Base-by-base conservation (phyloP, 2,888 invertebrate genomes). In the Ennomos fuscantarius region DNA sequence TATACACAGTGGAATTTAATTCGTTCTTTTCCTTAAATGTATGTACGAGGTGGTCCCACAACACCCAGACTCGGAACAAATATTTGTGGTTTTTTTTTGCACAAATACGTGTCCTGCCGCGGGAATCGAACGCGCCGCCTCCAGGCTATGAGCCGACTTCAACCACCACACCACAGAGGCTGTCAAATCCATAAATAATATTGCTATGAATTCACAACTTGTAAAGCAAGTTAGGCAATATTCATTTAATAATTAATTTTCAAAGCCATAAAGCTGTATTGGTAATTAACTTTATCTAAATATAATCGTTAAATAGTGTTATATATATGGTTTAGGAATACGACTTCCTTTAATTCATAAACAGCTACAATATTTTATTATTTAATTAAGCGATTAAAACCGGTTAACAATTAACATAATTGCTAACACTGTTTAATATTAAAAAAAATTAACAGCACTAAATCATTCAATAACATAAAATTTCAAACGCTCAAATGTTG, bases 381-480 rank as follows among this genome's bases (percentile, higher is more conserved):
- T 60, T 60, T 61, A 66, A 70, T 69, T 63, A 62, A 65, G 62
- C 58, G 49, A 66, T 66, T 55, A 63, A 24, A 55, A 65, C 66
- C 60, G 58, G 64, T 64, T 43, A 32, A 43, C 37, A 62, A 58
- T 61, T 45, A 49, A 44, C 58, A 59, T 59, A 59, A 53, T 11
- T 54, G 36, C 31, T 49, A 44, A 58, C 55, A 54, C 50, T 45
- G 40, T 50, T 52, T 57, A 56, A 60, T 57, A 55, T 53, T 47
- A 50, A 55, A 54, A 63, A 62, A 57, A 63, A 74, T 70, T 69
- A 70, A 69, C 68, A 66, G 60, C 71, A 69, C 65, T 73, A 70
- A 73, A 74, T 78, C 70, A 73, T 72, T 70, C 47, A 65, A 66
- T 62, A 66, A 56, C 69, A 60, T 74, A 70, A 59, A 62, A 68